Evolutionary conservation across 2,797 vertebrate species (phyloP).

Genomic region (Pseudochaenichthys georgianus): DNA sequence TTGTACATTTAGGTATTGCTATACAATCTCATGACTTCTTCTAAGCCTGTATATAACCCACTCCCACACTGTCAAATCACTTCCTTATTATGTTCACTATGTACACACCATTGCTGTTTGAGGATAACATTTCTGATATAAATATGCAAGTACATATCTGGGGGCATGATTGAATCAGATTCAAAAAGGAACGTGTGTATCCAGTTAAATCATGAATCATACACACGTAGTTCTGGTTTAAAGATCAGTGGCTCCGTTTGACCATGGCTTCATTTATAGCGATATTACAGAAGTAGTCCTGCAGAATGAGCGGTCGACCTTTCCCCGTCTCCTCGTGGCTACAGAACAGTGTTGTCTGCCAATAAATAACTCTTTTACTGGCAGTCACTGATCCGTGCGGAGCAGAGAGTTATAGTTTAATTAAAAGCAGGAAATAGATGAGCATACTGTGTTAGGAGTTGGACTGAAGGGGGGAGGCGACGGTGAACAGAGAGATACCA

Average conservation of each 20-base stretch:
- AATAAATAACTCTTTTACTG: slow-evolving; percentile 31
- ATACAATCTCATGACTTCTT: too few species aligned
- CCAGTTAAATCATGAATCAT: background rate
- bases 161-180: too few species aligned
- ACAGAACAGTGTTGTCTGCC: slow-evolving; percentile 11
- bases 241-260: slow-evolving; percentile 15
- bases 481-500: background rate
- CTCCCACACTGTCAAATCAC: too few species aligned
- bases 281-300: background rate
- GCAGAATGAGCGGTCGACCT: slow-evolving; percentile 54
- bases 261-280: slow-evolving; percentile 22
- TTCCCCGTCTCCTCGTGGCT: slow-evolving; percentile 40
- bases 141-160: too few species aligned
- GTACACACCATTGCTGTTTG: too few species aligned
- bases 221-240: background rate
- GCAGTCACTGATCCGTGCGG: slow-evolving; percentile 59
- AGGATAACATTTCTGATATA: too few species aligned
- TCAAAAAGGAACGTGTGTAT: background rate
- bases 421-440: slow-evolving; percentile 40
- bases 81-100: too few species aligned
- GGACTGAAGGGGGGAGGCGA: background rate
- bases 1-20: too few species aligned
- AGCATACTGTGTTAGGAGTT: background rate
- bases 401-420: slow-evolving; percentile 58
- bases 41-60: too few species aligned